Base-by-base conservation (phyloP, 2,113 vertebrate species). In the Alectura lathami region DNA sequence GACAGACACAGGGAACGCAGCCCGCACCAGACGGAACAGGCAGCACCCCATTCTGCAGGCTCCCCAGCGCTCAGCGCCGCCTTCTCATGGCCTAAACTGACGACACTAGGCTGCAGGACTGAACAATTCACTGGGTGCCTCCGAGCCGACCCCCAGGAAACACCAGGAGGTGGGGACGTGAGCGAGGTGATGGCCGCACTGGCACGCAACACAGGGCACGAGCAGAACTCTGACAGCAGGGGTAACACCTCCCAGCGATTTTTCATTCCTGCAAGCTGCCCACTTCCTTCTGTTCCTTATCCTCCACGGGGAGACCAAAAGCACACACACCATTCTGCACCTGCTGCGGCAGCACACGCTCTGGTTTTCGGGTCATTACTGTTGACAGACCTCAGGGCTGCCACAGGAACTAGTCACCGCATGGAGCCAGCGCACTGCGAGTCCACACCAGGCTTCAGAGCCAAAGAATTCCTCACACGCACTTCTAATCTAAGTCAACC, bases 191-290 rank as follows among this genome's bases (percentile, higher is more conserved):
- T 8, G 38, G 34, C 62, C 11, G 26, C 2, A 23, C 48, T 50
- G 18, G 24, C 5, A 32, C 0, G 0, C 0, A 59, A 16, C 29
- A 50, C 0, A 11, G 63, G 30, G 22, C 62, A 76, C 0, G 2
- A 73, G 40, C 0, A 7, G 83, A 17, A 4, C 34, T 13, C 18
- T 18, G n/a, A 38, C 29, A 47, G 70, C 68, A 17, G 15, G 38
- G 38, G 12, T 21, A 40, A 34, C 45, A 20, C 34, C 24, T 43
- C 27, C 47, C 68, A 66, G 36, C 24, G 59, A 67, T 9, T 48
- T 42, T 13, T 70, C 23, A 30, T n/a, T 89, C 36, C 36, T 88
- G 45, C 36, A 73, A 17, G 3, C 23, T 64, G n/a, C 30, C 89
- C 57, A 29, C 59, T 83, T 77, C 76, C 45, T 77, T 62, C 79